Conservation (phyloP, 2,113 vertebrate genomes). For the Odontophorus gujanensis region DNA sequence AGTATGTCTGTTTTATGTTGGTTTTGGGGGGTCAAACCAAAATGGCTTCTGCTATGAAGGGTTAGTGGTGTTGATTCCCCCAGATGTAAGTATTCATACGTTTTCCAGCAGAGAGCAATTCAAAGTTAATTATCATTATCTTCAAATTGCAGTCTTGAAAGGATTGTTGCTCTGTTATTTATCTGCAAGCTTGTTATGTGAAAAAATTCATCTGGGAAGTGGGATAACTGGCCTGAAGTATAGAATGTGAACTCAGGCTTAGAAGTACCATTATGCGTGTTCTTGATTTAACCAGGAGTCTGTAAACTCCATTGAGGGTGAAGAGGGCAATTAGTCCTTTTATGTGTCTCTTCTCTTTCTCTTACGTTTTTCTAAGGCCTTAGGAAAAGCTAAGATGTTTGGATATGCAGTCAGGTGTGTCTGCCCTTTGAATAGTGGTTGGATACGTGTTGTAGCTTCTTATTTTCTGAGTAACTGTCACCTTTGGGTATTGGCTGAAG, state of each 20-base stretch:
- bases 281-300: fast-evolving
- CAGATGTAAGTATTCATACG: not conserved
- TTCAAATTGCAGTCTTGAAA: not conserved
- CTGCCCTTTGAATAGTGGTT: not conserved
- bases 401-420: fast-evolving
- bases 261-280: not conserved
- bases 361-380: not conserved
- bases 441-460: not conserved
- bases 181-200: not conserved
- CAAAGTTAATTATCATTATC: not conserved
- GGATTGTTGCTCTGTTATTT: not conserved
- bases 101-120: not conserved
- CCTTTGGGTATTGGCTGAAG: not conserved
- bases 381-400: not conserved
- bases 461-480: not conserved
- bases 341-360: not conserved
- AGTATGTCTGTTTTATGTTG: not conserved
- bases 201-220: not conserved
- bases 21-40: not conserved
- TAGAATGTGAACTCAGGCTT: not conserved
- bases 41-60: not conserved
- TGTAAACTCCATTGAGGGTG: fast-evolving
- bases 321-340: not conserved
- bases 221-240: not conserved
- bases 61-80: not conserved